A percentile compares a stretch with the other conserved stretches of the same genome.
phyloP scores from a whole-genome alignment of 1,140 invertebrate genomes.

The Holcopasites calliopsidis region DNA sequence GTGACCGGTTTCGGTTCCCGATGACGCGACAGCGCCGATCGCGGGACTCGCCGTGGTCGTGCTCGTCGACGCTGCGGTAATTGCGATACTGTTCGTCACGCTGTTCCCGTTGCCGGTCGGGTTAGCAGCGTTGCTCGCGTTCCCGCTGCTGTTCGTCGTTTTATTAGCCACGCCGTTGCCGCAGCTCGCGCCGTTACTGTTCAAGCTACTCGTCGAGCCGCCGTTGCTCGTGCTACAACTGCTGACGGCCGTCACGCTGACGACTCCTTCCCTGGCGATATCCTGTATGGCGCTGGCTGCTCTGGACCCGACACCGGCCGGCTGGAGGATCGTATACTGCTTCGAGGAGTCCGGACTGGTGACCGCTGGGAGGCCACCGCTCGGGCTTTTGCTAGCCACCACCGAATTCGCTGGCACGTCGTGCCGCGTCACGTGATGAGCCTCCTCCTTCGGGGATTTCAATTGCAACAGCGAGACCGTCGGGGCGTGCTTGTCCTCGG shows the following conservation, averaged over 20 bases:
- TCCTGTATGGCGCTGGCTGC: slow-evolving; percentile 89
- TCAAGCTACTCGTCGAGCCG: slow-evolving; percentile 56
- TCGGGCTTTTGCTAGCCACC: slow-evolving; percentile 53
- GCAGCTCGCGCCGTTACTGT: slow-evolving; percentile 54
- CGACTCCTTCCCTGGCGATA: slow-evolving; percentile 83
- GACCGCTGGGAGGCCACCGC: slow-evolving; percentile 66
- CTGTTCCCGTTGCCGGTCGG: slow-evolving; percentile 55
- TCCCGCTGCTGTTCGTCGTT: slow-evolving; percentile 42
- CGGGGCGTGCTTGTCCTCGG: slow-evolving; percentile 77
- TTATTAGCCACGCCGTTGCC: slow-evolving; percentile 44
- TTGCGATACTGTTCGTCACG: slow-evolving; percentile 62
- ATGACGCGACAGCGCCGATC: slow-evolving; percentile 71
- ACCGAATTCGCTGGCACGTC: slow-evolving; percentile 52
- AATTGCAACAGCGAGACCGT: slow-evolving; percentile 76
- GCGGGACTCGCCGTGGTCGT: slow-evolving; percentile 69
- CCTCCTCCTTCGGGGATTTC: slow-evolving; percentile 78
- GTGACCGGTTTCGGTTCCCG: slow-evolving; percentile 73
- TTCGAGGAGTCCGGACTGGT: slow-evolving; percentile 82
- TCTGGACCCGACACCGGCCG: slow-evolving; percentile 87
- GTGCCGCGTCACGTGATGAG: slow-evolving; percentile 60
- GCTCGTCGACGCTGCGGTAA: slow-evolving; percentile 73
- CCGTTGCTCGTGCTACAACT: slow-evolving; percentile 70
- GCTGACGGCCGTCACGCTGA: slow-evolving; percentile 84
- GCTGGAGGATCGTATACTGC: slow-evolving; percentile 91
- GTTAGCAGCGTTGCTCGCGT: slow-evolving; percentile 31